A percentile compares a stretch with the other conserved stretches of the same genome.
These are phyloP conservation scores for Epinephelus coioides DNA, from an alignment of 2,797 vertebrate genomes.

Conservation along the genomic window DNA sequence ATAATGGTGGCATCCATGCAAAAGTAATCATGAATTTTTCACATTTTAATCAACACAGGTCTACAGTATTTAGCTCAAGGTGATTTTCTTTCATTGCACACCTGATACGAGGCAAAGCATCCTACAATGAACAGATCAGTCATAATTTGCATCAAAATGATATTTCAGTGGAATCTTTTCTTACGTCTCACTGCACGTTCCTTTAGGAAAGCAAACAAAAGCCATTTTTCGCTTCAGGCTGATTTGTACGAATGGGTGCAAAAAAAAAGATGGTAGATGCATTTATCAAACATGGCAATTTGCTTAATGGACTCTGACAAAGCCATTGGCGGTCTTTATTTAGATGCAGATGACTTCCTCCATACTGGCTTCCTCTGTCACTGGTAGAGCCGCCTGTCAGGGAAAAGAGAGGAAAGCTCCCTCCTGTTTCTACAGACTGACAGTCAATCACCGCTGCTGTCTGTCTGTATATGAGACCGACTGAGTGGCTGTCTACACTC, in stretches of 20 bases:
- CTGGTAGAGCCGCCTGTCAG: slow-evolving; percentile 63
- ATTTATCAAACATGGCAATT: slow-evolving; percentile 85
- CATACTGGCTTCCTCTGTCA: slow-evolving; percentile 73
- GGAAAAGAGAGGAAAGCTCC: slow-evolving; percentile 46
- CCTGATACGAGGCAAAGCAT: slow-evolving; percentile 44
- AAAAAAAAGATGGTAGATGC: slow-evolving; percentile 72
- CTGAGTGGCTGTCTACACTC: slow-evolving; percentile 48
- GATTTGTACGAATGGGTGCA: slow-evolving; percentile 62
- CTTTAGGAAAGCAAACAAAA: slow-evolving; percentile 68
- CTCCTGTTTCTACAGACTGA: slow-evolving; percentile 65
- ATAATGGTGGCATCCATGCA: slow-evolving; percentile 27
- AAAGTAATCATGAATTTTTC: slow-evolving; percentile 44
- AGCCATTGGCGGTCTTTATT: slow-evolving; percentile 84
- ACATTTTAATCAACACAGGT: slow-evolving; percentile 43
- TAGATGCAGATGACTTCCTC: slow-evolving; percentile 85
- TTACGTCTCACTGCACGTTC: slow-evolving; percentile 40
- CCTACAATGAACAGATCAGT: slow-evolving; percentile 42
- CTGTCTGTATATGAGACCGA: slow-evolving; percentile 58
- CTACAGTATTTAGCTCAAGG: slow-evolving; percentile 5
- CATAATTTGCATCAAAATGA: slow-evolving; percentile 64
- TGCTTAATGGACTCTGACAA: slow-evolving; percentile 86
- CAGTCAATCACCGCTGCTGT: slow-evolving; percentile 69
- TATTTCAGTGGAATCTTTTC: slow-evolving; percentile 37
- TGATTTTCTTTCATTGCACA: slow-evolving; percentile 38
- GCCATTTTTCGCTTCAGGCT: slow-evolving; percentile 59